Evolutionary conservation across 2,888 invertebrate genomes (phyloP).

Genomic region (Dasysyrphus albostriatus): DNA sequence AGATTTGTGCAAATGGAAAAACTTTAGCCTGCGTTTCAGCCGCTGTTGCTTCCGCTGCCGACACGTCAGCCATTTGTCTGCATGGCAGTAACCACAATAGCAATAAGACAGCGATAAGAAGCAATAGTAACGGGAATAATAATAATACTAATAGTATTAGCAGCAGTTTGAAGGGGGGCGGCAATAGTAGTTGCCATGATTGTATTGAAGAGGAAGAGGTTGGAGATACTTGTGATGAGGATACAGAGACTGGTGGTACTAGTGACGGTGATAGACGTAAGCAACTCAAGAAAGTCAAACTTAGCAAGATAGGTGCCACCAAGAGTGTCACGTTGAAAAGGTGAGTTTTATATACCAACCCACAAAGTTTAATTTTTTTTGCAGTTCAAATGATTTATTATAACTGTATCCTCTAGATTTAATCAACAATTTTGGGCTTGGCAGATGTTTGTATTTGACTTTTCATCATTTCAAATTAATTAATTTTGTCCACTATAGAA

Average conservation of each 20-base stretch:
- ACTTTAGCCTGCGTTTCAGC: slow-evolving; percentile 21
- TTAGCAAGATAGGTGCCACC: slow-evolving; percentile 81
- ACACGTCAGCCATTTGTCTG: slow-evolving; percentile 63
- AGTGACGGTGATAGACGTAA: slow-evolving; percentile 80
- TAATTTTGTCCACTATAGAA: background rate
- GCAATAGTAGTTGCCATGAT: slow-evolving; percentile 63
- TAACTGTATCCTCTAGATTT: background rate
- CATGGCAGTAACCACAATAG: slow-evolving; percentile 78
- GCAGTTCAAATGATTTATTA: slow-evolving; percentile 7
- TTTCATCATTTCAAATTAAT: background rate
- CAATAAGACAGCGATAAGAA: slow-evolving; percentile 60
- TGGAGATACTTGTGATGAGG: slow-evolving; percentile 75
- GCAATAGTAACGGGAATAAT: slow-evolving; percentile 64
- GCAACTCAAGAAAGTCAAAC: slow-evolving; percentile 80
- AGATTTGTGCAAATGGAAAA: slow-evolving; percentile 58
- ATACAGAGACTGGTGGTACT: slow-evolving; percentile 77
- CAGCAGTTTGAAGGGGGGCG: slow-evolving; percentile 69
- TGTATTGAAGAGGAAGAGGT: slow-evolving; percentile 71
- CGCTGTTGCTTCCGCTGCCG: slow-evolving; percentile 17
- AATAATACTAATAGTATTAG: slow-evolving; percentile 58
- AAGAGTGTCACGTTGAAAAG: slow-evolving; percentile 83
- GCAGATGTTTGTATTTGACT: background rate
- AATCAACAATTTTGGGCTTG: background rate
- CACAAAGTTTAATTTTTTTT: background rate
- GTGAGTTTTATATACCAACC: slow-evolving; percentile 76